Percentiles rank a stretch among this genome's conserved stretches.
These are phyloP conservation scores for Enteromius afrohamiltoni DNA, from an alignment of 2,797 vertebrate species.

Conservation along the genomic window DNA sequence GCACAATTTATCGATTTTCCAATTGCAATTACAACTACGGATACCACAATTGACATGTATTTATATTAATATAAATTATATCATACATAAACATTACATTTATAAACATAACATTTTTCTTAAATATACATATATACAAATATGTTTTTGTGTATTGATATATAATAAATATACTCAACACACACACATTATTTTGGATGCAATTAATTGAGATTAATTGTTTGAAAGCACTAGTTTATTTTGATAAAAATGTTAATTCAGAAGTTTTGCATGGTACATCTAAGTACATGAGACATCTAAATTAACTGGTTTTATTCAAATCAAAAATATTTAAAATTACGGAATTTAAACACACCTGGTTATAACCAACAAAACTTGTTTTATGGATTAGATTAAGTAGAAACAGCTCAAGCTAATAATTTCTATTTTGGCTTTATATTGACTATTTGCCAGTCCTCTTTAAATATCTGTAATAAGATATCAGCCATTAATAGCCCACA, in stretches of 20 bases:
- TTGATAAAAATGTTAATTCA: neutral
- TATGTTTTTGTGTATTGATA: no score
- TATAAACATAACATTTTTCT: no score
- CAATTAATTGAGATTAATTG: no score
- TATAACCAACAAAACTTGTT: neutral
- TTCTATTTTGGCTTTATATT: neutral
- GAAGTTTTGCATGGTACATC: neutral
- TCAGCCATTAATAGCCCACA: neutral
- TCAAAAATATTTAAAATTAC: neutral
- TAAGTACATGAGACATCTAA: neutral
- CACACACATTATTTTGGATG: no score
- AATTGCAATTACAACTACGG: no score
- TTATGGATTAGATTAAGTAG: neutral
- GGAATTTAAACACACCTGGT: neutral
- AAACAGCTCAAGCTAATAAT: neutral
- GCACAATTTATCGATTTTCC: no score
- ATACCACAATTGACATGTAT: no score
- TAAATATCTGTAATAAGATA: constrained; percentile 11
- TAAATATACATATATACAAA: no score
- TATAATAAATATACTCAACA: no score
- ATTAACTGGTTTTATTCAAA: neutral
- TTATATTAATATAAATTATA: no score
- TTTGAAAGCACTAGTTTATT: no score
- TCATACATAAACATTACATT: no score
- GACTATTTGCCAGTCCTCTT: neutral